Evolutionary conservation across 2,888 invertebrate genomes (phyloP).

Genomic region (Artemia sinica): DNA sequence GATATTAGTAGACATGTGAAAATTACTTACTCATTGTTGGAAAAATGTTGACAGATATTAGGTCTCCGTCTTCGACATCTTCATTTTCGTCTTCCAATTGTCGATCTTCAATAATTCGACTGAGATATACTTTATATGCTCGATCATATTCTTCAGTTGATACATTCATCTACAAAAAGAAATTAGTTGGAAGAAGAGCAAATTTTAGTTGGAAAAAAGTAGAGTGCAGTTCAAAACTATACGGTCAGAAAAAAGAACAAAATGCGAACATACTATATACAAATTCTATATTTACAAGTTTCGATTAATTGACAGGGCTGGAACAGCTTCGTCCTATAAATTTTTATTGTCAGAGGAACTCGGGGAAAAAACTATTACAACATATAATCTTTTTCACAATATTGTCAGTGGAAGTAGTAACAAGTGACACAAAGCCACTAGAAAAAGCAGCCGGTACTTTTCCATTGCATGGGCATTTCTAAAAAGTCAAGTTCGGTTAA

Average conservation of each 20-base stretch:
- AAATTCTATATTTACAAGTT: neutral
- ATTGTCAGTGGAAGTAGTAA: too few relatives aligned
- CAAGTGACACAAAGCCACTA: too few relatives aligned
- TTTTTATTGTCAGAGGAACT: too few relatives aligned
- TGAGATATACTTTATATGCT: conserved; percentile 43
- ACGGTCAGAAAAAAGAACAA: neutral
- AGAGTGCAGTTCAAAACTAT: neutral
- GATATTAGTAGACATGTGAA: too few relatives aligned
- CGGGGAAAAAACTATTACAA: too few relatives aligned
- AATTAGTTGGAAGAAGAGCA: neutral
- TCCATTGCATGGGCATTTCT: too few relatives aligned
- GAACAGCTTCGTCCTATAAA: neutral
- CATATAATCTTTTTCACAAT: too few relatives aligned
- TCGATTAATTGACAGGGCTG: neutral
- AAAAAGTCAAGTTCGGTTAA: too few relatives aligned
- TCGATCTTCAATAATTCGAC: conserved; percentile 30
- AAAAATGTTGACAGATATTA: too few relatives aligned
- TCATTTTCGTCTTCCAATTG: neutral
- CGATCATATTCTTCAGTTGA: conserved; percentile 45
- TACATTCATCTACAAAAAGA: conserved; percentile 42
- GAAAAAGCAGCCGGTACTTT: too few relatives aligned
- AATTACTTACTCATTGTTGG: too few relatives aligned
- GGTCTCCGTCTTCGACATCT: neutral
- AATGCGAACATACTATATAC: neutral
- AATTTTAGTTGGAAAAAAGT: neutral